phyloP scores from a whole-genome alignment of 2,888 invertebrate species.

The Incurvaria masculella region DNA sequence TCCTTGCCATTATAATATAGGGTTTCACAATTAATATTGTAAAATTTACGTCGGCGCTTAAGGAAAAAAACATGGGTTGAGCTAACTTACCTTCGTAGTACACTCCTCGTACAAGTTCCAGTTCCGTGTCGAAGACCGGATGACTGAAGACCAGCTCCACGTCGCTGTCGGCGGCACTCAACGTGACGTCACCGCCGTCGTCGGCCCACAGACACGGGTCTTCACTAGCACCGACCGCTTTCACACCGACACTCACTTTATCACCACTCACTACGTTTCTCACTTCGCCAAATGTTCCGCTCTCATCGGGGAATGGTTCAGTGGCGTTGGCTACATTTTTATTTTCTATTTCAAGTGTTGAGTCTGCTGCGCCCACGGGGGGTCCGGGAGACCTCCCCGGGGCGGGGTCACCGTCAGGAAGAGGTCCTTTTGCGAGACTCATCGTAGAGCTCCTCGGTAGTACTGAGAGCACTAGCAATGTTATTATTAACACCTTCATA shows the following conservation, averaged over 20 bases:
- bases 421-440: conserved; percentile 27
- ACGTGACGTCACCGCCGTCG: conserved; percentile 38
- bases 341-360: background rate
- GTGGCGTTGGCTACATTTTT: background rate
- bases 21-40: background rate
- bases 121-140: conserved; percentile 46
- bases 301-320: background rate
- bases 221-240: conserved; percentile 30
- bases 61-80: conserved; percentile 16
- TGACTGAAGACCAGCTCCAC: conserved; percentile 51
- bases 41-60: background rate
- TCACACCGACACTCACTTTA: conserved; percentile 19
- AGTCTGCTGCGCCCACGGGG: conserved; percentile 24
- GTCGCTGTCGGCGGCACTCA: conserved; percentile 39
- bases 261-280: conserved; percentile 24
- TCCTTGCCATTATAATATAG: background rate
- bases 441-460: conserved; percentile 43
- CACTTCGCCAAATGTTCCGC: no score
- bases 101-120: conserved; percentile 49
- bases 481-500: conserved; percentile 22
- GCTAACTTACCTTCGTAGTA: conserved; percentile 59
- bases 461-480: conserved; percentile 31
- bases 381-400: conserved; percentile 66
- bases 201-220: conserved; percentile 43
- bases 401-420: conserved; percentile 61